phyloP scores from a whole-genome alignment of 2,113 vertebrate genomes.

The Sciurus niger region DNA sequence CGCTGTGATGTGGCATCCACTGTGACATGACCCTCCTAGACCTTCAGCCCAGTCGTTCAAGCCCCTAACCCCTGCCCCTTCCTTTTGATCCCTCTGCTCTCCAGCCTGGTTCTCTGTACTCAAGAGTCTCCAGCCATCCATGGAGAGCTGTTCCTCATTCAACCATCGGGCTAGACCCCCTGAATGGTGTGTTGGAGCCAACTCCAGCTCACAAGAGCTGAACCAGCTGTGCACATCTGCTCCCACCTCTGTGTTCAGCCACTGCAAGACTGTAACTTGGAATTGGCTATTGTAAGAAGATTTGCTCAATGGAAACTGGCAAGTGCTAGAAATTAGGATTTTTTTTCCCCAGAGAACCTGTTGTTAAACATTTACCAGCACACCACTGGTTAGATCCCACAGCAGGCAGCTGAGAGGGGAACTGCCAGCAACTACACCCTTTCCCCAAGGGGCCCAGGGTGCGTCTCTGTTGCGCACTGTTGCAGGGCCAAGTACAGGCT shows the following conservation, averaged over 20 bases:
- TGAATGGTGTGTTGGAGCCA: no score
- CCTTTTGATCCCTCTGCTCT: neutral
- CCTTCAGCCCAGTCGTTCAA: neutral
- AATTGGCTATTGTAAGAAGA: neutral
- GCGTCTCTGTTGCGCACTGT: neutral
- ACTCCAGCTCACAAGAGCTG: neutral
- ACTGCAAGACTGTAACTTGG: neutral
- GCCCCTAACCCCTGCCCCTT: neutral
- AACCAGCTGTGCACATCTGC: neutral
- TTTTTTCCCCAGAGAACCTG: neutral
- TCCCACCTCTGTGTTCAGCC: neutral
- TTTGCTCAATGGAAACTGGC: neutral
- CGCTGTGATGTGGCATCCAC: neutral
- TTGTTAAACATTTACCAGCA: neutral
- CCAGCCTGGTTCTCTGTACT: neutral
- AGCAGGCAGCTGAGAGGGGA: neutral
- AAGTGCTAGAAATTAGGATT: neutral
- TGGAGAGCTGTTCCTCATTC: neutral
- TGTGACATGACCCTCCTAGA: neutral
- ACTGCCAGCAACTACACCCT: rapidly evolving
- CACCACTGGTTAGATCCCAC: neutral
- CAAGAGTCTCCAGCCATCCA: neutral
- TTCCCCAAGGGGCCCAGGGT: neutral
- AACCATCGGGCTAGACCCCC: neutral
- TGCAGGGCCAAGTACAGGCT: neutral